Evolutionary conservation across 2,797 vertebrate genomes (phyloP).

Genomic region (Yasuhikotakia modesta): DNA sequence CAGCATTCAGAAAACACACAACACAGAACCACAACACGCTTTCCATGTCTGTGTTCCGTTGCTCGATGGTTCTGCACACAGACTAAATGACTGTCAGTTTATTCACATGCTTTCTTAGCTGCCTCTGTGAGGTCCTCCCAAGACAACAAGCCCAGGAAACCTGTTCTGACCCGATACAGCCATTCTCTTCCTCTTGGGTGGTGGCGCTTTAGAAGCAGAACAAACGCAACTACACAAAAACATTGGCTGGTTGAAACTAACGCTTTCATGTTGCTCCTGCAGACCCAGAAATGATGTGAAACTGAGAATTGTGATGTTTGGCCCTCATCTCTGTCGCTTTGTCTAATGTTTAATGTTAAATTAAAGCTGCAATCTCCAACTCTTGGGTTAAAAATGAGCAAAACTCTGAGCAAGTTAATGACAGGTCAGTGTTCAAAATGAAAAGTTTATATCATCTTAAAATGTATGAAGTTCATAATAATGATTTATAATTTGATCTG

Average conservation of each 20-base stretch:
- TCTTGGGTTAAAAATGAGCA: no score
- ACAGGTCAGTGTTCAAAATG: no score
- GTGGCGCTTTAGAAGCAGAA: conserved; percentile 54
- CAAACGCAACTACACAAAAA: conserved; percentile 51
- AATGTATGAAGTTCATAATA: neutral
- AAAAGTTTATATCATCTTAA: neutral
- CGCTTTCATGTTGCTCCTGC: neutral
- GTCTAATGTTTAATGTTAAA: neutral
- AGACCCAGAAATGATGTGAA: conserved; percentile 32
- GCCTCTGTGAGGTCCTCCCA: conserved; percentile 57
- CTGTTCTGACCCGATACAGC: conserved; percentile 63
- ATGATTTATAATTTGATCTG: no score
- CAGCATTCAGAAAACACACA: conserved; percentile 50
- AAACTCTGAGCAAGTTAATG: no score
- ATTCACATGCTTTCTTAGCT: conserved; percentile 57
- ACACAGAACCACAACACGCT: conserved; percentile 56
- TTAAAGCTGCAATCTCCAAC: neutral
- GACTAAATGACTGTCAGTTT: conserved; percentile 44
- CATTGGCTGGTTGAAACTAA: conserved; percentile 1
- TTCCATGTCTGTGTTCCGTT: conserved; percentile 52
- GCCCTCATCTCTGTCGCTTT: neutral
- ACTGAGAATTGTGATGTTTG: conserved; percentile 1
- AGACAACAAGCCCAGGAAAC: conserved; percentile 66
- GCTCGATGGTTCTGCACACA: conserved; percentile 18
- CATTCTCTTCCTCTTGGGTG: conserved; percentile 58